Evolutionary conservation across 2,113 vertebrate genomes (phyloP), one percentile per base, ranked within the genome.

Genomic region (Amia ocellicauda): DNA sequence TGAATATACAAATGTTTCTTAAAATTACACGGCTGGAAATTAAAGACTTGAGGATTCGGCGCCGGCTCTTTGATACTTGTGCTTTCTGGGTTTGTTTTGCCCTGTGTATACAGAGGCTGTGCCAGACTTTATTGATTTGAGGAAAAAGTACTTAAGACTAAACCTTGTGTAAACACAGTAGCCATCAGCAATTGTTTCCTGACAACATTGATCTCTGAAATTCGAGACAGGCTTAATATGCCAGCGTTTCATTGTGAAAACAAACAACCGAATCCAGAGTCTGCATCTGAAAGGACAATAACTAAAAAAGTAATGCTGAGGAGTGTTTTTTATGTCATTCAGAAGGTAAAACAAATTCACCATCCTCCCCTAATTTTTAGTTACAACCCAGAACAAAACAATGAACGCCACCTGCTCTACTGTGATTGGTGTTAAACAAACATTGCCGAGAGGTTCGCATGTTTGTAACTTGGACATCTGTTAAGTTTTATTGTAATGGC

Each of bases 111-210:
- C 51, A 57, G 57, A 50, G 58, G 58, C 60, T 60, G 52, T 47
- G 65, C 47, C 67, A 64, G 54, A 57, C 58, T 65, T 63, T 57
- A 67, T 64, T 67, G 54, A 45, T 62, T 61, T 29, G 28, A 27
- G 29, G 45, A 28, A 69, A 67, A 69, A 58, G 49, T n/a, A 55
- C 61, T 52, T 40, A 43, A 58, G 52, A 66, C 29, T 42, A 67
- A 36, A 36, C 62, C 57, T 58, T 29, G 60, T 28, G 40, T 66
- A 61, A 63, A 67, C 59, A 63, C 67, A 40, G 1, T 17, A 22
- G 20, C 40, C 58, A 43, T 26, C 57, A 23, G 36, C 40, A 20
- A 26, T 24, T 52, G 62, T 26, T 36, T 55, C 51, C 27, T 45
- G 22, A 19, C 52, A 36, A 28, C 17, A 56, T 13, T 13, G 52